Evolutionary conservation across 2,113 vertebrate species (phyloP), one percentile per base, ranked within the genome.

Genomic region (Notechis scutatus): DNA sequence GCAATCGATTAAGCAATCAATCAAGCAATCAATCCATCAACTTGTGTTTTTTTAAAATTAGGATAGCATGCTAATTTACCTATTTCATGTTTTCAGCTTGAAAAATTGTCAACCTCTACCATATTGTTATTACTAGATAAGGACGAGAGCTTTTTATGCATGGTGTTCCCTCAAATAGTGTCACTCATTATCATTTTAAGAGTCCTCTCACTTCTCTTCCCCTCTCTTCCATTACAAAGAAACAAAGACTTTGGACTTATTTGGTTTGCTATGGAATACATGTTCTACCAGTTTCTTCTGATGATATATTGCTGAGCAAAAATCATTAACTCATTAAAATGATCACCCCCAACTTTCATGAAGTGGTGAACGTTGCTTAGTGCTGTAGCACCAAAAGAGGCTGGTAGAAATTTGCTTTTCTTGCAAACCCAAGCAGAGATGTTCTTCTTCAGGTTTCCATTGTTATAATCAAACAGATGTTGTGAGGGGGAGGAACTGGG

Each of bases 401-500:
- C 69, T 39, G 69, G n/a, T 39, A 34, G 69, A 39, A 74, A 74
- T 7, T 74, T 74, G 14, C 34, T 74, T 34, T 34, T 74, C 5
- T 74, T 39, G 69, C 69, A 92, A 93, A 93, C 91, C 91, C 93
- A 96, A 94, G 90, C 90, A 96, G 96, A 95, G 94, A 21, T 87
- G 91, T 94, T 95, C 91, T 52, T 96, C 93, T 97, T 96, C 93
- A 95, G 18, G 18, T 59, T 93, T 88, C 42, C 90, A 59, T 95
- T 94, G 93, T 96, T 95, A 91, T 2, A 92, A 39, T 39, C 90
- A n/a, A 94, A 96, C 87, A 94, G 95, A 95, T 94, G 85, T 61
- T 90, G 64, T 90, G 64, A 0, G 23, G 26, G 20, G 93, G 92
- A 4, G 93, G 92, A 11, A 11, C n/a, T 24, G 24, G 20, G 18